Base-by-base conservation (phyloP, 2,113 vertebrate genomes). In the Phalacrocorax aristotelis region DNA sequence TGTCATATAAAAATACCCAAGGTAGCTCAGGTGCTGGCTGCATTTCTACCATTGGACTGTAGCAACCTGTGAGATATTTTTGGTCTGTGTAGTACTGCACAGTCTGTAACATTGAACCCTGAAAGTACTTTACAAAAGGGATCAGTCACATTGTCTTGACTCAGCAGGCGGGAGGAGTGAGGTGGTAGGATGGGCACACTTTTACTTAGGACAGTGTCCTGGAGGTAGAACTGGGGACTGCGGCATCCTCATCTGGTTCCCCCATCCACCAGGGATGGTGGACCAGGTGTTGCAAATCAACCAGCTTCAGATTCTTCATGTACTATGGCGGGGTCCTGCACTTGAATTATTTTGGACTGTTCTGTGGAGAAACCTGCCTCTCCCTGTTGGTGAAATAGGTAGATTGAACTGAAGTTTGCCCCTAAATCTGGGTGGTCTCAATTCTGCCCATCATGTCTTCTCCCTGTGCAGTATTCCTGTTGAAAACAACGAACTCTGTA, bases 181-280 rank as follows among this genome's bases (percentile, higher is more conserved):
- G 36, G 11, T 0, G 0, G 3, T 61, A 61, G 29, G 21, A 51
- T 0, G 6, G 30, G 8, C 5, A 22, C 8, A 1, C 5, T 72
- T 71, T 87, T 87, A 25, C 15, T 55, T 48, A 57, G 16, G 14
- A 19, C 9, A 44, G 10, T 26, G 18, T 69, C 8, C 42, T 76
- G 19, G 19, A 36, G 7, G 18, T n/a, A 51, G n/a, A 92, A 54
- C 13, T 22, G 9, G 26, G 32, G 21, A 21, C 30, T 62, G 19
- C 9, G 1, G 0, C 25, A 13, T 85, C 64, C 34, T 69, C 7
- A 1, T 62, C 40, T 6, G 10, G 4, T n/a, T 79, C 14, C 13
- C 12, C 20, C 13, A 4, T 72, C 46, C 49, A 7, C 54, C 4
- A 5, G 3, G 6, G 32, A 32, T 2, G 4, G 34, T 61, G 49